Percentiles rank a stretch among this genome's conserved stretches.
phyloP scores from a whole-genome alignment of 2,113 vertebrate species.

The Andinoacara biseriatus region DNA sequence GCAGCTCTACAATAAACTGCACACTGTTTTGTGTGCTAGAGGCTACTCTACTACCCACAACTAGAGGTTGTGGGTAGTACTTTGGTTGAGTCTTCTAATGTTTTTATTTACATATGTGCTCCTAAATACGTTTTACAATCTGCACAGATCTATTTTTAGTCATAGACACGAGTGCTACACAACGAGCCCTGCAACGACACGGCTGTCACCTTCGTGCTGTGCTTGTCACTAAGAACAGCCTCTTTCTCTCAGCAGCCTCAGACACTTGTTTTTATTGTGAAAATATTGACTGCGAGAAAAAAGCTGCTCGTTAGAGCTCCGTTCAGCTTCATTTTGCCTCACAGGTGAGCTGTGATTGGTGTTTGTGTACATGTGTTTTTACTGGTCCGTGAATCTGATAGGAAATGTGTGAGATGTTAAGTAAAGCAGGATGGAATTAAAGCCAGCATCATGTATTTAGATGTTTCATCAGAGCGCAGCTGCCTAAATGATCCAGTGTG shows the following conservation, averaged over 20 bases:
- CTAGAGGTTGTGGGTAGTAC: not conserved
- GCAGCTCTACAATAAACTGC: not conserved
- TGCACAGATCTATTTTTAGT: not conserved
- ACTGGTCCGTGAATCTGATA: not conserved
- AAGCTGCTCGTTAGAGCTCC: not conserved
- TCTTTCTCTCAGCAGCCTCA: not conserved
- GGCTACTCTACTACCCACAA: too few species aligned
- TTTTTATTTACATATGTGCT: not conserved
- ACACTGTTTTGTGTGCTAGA: not conserved
- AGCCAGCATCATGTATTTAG: not conserved
- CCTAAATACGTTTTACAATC: not conserved
- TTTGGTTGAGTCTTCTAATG: not conserved
- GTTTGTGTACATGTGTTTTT: not conserved
- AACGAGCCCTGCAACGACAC: not conserved
- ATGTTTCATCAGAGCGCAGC: not conserved
- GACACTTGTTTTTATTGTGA: not conserved
- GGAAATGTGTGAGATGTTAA: not conserved
- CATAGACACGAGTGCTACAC: not conserved
- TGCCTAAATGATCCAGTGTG: not conserved
- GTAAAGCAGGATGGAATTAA: not conserved
- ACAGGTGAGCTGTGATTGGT: conserved; percentile 3
- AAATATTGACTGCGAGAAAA: not conserved
- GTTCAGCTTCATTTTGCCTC: not conserved
- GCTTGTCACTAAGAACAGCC: not conserved
- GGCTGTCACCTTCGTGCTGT: not conserved